Evolutionary conservation across 2,888 invertebrate species (phyloP), one percentile per base, ranked within the genome.

Genomic region (Scelioninae gen. 1): DNA sequence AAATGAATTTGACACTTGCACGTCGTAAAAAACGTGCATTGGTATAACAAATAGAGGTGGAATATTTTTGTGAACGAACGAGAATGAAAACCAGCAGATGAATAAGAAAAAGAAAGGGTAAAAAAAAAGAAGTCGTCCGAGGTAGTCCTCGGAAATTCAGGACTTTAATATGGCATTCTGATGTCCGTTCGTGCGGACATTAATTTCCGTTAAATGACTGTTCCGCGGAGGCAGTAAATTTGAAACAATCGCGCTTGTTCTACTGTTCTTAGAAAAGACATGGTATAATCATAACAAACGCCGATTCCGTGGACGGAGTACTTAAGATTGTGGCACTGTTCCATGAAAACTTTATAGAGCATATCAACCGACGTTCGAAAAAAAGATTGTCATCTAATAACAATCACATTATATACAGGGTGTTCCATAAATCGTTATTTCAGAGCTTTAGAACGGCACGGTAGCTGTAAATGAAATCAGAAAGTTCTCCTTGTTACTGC

Each of bases 331-430:
- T 82, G 60, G 71, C 68, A 58, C 71, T 76, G 63, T 76, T 81
- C 81, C 69, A 71, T 76, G 76, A 82, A 82, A 82, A 76, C 71
- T 82, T 82, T 76, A 82, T 81, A 76, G 81, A 81, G 81, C 69
- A 81, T 81, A 81, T 81, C 75, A 81, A 81, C 58, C 65, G 75
- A 9, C 68, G n/a, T 62, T 74, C 51, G 66, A 60, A 72, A 68
- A 71, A 77, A 75, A 68, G 11, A 60, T 68, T 66, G 63, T 63
- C 68, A 62, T 68, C 72, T 63, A 66, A 79, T 72, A 79, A 60
- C 49, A 58, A 65, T 29, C 47, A n/a, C 47, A 77, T 63, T 76
- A 75, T 58, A n/a, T 75, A 66, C 38, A 34, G 60, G 68, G 60
- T 60, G 77, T 53, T n/a, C 53, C 16, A 16, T 1, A 43, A 72